Evolutionary conservation across 1,140 invertebrate genomes (phyloP), one percentile per base, ranked within the genome.

Genomic region (Bacillus rossius): DNA sequence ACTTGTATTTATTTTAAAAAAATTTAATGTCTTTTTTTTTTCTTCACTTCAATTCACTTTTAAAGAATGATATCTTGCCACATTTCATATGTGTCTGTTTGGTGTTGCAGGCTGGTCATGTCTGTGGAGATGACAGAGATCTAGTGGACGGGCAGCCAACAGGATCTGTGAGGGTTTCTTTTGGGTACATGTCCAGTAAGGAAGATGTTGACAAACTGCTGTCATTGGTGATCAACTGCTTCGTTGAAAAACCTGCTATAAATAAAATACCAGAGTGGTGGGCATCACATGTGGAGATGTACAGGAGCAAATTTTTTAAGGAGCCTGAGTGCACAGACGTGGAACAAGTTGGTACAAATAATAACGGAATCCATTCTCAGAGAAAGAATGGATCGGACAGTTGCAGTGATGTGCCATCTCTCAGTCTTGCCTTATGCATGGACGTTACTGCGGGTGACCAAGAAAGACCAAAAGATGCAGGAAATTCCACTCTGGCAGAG

Each of bases 101-200:
- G n/a, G 10, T 34, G 29, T 74, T 76, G 53, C 64, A 88, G 85
- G 82, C 86, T 34, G 95, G 95, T 7, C 96, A 97, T 72, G 84
- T 90, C 29, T 99, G 96, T 78, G 94, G 95, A 0, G 95, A 98
- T 71, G 81, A 88, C 56, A 79, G 81, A 53, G 96, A 98, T 77
- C 73, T 98, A 23, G 79, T 98, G n/a, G 81, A 95, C 73, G 93
- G 91, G 1, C 77, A 76, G 65, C 95, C 96, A 3, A 96, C 94
- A 1, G 96, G 96, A 38, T 92, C 94, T 10, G 81, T 98, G 3
- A 79, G 96, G 65, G 81, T 94, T 5, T 98, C 94, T 1, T 95
- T 98, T 74, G 94, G 95, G n/a, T 95, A 94, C 62, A 89, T 90
- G 81, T 94, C 92, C 0, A 84, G 81, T 0, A 73, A 79, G 40